Evolutionary conservation across 2,797 vertebrate species (phyloP).

Genomic region (Halcyon badia): DNA sequence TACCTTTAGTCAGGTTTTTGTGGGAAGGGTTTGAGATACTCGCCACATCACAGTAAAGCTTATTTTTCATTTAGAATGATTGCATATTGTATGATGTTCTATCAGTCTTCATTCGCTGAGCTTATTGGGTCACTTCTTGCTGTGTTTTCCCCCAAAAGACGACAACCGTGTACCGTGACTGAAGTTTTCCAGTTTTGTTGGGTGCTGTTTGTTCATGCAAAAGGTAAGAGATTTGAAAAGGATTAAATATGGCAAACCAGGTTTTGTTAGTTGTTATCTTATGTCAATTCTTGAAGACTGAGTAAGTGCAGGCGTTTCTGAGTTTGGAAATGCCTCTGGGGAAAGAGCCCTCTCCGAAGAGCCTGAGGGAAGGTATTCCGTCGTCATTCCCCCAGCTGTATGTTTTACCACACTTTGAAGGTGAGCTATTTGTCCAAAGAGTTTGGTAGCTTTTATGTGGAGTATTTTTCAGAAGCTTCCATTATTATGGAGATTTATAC

Average conservation of each 20-base stretch:
- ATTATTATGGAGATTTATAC: not conserved
- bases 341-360: not conserved
- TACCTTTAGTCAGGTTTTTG: not conserved
- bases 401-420: not conserved
- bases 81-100: not conserved
- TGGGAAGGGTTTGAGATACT: not conserved
- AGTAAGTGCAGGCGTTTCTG: not conserved
- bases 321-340: not conserved
- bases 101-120: not conserved
- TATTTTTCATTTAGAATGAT: not conserved
- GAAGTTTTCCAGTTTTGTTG: conserved; percentile 97
- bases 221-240: conserved; percentile 85
- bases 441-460: not conserved
- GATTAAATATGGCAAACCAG: not conserved
- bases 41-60: not conserved
- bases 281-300: not conserved
- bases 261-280: not conserved
- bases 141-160: conserved; percentile 78
- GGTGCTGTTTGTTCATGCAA: conserved; percentile 94
- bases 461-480: not conserved
- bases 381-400: not conserved
- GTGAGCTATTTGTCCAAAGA: not conserved
- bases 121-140: not conserved
- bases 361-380: not conserved
- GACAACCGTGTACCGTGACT: conserved; percentile 91